A percentile compares a stretch with the other conserved stretches of the same genome.
Evolutionary conservation across 2,113 vertebrate genomes (phyloP).

Genomic region (Festucalex cinctus): DNA sequence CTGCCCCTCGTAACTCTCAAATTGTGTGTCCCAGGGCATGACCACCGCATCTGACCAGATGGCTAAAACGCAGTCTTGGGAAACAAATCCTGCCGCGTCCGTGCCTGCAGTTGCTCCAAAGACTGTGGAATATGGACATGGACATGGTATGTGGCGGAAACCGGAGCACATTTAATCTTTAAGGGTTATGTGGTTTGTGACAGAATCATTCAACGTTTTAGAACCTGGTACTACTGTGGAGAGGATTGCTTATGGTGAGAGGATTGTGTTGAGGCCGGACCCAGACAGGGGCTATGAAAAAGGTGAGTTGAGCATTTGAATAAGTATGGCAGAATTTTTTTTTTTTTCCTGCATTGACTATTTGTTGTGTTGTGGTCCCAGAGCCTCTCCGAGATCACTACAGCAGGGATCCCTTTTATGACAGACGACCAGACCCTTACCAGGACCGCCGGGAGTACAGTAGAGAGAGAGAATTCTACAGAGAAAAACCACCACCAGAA

Average conservation of each 20-base stretch:
- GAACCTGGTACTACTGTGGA: conserved; percentile 82
- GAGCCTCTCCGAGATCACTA: conserved; percentile 83
- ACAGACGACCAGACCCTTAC: conserved; percentile 81
- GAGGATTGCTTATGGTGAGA: conserved; percentile 92
- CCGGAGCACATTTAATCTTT: conserved; percentile 9
- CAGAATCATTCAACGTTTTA: conserved; percentile 39
- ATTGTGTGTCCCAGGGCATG: conserved; percentile 52
- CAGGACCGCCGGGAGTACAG: conserved; percentile 87
- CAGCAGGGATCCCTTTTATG: conserved; percentile 86
- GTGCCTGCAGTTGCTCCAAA: conserved; percentile 82
- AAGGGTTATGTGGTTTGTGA: neutral
- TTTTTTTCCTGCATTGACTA: neutral
- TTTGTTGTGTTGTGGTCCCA: conserved; percentile 50
- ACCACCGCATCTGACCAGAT: conserved; percentile 48
- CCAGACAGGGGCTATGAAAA: conserved; percentile 88
- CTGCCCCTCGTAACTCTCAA: neutral
- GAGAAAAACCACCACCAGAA: conserved; percentile 78
- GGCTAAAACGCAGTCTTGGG: conserved; percentile 67
- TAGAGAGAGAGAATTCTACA: conserved; percentile 77
- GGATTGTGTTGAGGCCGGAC: conserved; percentile 90
- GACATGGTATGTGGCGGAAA: conserved; percentile 76
- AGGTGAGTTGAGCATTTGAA: conserved; percentile 67
- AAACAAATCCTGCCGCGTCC: conserved; percentile 57
- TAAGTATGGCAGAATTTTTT: neutral
- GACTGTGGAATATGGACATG: conserved; percentile 89